Evolutionary conservation across 2,888 invertebrate species (phyloP).

Genomic region (Epirrita christyi): DNA sequence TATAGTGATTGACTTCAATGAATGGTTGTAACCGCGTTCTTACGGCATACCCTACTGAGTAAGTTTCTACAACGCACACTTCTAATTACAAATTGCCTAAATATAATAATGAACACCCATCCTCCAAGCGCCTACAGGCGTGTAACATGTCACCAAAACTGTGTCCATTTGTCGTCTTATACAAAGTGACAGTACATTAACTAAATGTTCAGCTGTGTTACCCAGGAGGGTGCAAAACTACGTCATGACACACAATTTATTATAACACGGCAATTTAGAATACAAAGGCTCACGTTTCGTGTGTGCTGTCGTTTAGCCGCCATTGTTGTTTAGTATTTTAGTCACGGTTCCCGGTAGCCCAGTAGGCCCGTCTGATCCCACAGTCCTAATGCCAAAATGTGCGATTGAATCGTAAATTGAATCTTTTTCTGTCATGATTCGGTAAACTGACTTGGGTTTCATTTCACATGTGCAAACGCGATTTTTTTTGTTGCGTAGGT

Average conservation of each 20-base stretch:
- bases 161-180: slow-evolving; percentile 23
- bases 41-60: too few species aligned
- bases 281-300: slow-evolving; percentile 32
- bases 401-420: slow-evolving; percentile 17
- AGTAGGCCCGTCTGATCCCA: slow-evolving; percentile 11
- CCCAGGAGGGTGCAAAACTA: slow-evolving; percentile 22
- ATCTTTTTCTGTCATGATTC: slow-evolving; percentile 5
- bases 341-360: slow-evolving; percentile 21
- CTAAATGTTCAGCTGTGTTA: slow-evolving; percentile 24
- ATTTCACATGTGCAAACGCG: too few species aligned
- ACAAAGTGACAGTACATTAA: slow-evolving; percentile 33
- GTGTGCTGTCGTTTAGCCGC: slow-evolving; percentile 19
- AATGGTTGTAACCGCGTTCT: too few species aligned
- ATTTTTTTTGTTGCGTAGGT: too few species aligned
- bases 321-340: slow-evolving; percentile 31
- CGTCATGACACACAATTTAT: slow-evolving; percentile 29
- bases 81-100: too few species aligned
- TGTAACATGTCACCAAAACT: slow-evolving; percentile 3
- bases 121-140: background rate
- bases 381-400: slow-evolving; percentile 9
- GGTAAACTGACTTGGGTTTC: background rate
- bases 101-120: background rate
- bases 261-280: slow-evolving; percentile 32
- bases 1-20: too few species aligned
- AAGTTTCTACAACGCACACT: too few species aligned